Evolutionary conservation across 1,140 invertebrate genomes (phyloP).

Genomic region (Chymomyza costata): DNA sequence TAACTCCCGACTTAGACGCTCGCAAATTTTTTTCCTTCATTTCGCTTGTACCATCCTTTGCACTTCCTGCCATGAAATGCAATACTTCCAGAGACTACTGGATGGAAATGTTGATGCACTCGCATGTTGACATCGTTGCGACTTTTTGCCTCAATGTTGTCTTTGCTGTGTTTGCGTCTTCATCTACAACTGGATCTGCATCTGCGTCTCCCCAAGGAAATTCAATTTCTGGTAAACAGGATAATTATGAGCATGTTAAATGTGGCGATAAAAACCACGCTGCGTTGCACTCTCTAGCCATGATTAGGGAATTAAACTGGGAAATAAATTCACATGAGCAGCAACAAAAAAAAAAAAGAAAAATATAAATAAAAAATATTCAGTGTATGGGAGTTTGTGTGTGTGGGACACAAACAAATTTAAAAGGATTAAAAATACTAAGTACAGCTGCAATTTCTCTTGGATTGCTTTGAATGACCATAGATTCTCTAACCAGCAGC

Average conservation of each 20-base stretch:
- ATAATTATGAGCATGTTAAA: slow-evolving; percentile 75
- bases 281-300: slow-evolving; percentile 55
- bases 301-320: slow-evolving; percentile 66
- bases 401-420: slow-evolving; percentile 51
- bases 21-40: too few relatives aligned
- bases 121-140: slow-evolving; percentile 46
- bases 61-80: slow-evolving; percentile 22
- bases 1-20: too few relatives aligned
- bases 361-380: too few relatives aligned
- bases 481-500: too few relatives aligned
- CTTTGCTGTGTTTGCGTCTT: slow-evolving; percentile 10
- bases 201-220: slow-evolving; percentile 59
- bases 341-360: slow-evolving; percentile 11
- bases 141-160: slow-evolving; percentile 44
- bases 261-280: slow-evolving; percentile 73
- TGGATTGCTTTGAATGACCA: too few relatives aligned
- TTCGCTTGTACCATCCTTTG: slow-evolving; percentile 40
- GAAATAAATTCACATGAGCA: slow-evolving; percentile 46
- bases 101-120: slow-evolving; percentile 24
- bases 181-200: too few relatives aligned
- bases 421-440: slow-evolving; percentile 61
- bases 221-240: slow-evolving; percentile 74
- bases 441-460: slow-evolving; percentile 41
- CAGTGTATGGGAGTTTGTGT: too few relatives aligned
- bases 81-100: slow-evolving; percentile 20